phyloP scores from a whole-genome alignment of 2,797 vertebrate species.

The Coluber constrictor region DNA sequence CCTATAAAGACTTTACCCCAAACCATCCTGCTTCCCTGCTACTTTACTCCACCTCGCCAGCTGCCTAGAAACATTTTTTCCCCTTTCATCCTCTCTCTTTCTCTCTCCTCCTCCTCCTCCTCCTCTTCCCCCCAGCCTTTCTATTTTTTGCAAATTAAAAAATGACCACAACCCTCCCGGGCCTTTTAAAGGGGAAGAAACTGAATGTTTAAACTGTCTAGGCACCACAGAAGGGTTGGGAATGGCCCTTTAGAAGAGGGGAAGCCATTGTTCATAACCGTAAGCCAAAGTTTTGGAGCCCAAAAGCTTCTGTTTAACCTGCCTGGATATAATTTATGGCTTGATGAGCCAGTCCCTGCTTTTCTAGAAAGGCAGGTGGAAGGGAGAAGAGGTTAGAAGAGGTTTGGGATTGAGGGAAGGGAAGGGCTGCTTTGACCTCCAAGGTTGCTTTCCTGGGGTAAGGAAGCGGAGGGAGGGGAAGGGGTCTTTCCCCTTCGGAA shows the following conservation, averaged over 20 bases:
- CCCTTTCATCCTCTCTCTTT: not conserved
- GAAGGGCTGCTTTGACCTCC: too few species aligned
- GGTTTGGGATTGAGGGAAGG: not conserved
- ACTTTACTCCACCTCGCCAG: slow-evolving; percentile 34
- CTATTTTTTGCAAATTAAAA: not conserved
- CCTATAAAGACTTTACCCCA: not conserved
- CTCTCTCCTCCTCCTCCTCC: not conserved
- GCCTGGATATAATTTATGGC: not conserved
- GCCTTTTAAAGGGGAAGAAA: slow-evolving; percentile 13
- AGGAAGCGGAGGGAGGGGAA: not conserved
- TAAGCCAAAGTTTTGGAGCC: slow-evolving; percentile 64
- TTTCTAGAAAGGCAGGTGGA: not conserved
- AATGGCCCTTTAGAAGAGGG: slow-evolving; percentile 56
- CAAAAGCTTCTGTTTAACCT: not conserved
- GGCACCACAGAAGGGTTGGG: slow-evolving; percentile 57
- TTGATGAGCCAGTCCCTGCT: not conserved
- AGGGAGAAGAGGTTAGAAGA: not conserved
- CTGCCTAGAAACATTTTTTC: slow-evolving; percentile 29
- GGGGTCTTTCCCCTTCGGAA: not conserved
- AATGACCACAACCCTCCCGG: not conserved
- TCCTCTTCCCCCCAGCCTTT: not conserved
- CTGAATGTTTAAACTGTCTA: slow-evolving; percentile 61
- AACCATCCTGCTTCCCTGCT: not conserved
- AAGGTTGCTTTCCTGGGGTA: rapidly evolving
- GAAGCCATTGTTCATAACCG: slow-evolving; percentile 80